Conservation (phyloP, 2,113 vertebrate species). For the Caretta caretta region DNA sequence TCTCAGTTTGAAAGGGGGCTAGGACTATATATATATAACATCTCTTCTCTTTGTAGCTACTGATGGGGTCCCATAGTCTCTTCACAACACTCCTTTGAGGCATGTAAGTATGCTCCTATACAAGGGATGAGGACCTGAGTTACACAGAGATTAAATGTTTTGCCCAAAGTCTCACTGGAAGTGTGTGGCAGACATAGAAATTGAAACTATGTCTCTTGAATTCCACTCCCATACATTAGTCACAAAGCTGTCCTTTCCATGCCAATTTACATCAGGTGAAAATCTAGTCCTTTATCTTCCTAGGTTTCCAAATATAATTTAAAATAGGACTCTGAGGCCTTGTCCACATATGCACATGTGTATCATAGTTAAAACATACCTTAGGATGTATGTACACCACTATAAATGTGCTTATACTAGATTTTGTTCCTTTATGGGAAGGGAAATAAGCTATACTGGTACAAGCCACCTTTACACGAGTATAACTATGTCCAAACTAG, state of each 20-base stretch:
- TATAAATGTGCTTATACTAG: too few relatives aligned
- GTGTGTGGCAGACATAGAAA: background rate
- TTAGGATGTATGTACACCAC: background rate
- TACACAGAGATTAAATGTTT: background rate
- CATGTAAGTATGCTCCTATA: background rate
- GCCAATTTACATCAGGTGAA: background rate
- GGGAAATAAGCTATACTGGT: too few relatives aligned
- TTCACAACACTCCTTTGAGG: background rate
- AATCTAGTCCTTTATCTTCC: background rate
- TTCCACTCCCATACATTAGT: background rate
- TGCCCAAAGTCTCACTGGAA: background rate
- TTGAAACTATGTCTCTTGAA: background rate
- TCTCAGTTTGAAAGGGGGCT: background rate
- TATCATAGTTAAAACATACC: background rate
- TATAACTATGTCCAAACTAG: too few relatives aligned
- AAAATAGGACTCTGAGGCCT: background rate
- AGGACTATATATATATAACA: background rate
- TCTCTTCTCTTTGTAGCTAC: background rate
- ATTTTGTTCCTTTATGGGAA: too few relatives aligned
- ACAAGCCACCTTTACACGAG: too few relatives aligned
- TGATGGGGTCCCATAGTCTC: background rate
- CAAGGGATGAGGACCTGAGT: background rate
- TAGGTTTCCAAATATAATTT: background rate
- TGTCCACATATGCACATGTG: background rate
- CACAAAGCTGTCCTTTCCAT: background rate